These are phyloP conservation scores for Drusus annulatus DNA, from an alignment of 1,140 invertebrate genomes.

Conservation along the genomic window DNA sequence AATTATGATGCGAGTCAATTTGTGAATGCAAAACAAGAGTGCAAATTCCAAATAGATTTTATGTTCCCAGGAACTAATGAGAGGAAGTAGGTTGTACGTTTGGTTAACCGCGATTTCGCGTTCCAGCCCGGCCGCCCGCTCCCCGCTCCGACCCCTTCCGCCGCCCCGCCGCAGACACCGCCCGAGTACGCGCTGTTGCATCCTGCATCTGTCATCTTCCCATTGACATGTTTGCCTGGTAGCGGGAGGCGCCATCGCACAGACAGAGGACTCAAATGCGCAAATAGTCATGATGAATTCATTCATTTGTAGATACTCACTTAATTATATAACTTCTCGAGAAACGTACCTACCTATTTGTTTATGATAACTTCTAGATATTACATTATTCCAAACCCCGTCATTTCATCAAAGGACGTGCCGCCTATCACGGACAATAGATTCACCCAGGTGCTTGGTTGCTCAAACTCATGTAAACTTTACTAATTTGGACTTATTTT, in stretches of 20 bases:
- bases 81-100: constrained; percentile 1
- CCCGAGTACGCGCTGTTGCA: constrained; percentile 8
- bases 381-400: too few species aligned
- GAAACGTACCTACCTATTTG: too few species aligned
- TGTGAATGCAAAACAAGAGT: too few species aligned
- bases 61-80: neutral
- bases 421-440: too few species aligned
- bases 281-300: too few species aligned
- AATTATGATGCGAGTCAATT: too few species aligned
- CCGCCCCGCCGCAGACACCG: constrained; percentile 10
- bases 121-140: neutral
- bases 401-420: too few species aligned
- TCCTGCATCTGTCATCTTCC: constrained; percentile 56
- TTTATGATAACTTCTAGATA: too few species aligned
- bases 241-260: constrained; percentile 20
- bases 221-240: constrained; percentile 47
- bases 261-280: neutral
- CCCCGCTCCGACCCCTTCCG: neutral
- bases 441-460: too few species aligned
- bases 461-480: neutral
- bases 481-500: neutral
- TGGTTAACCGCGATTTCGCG: constrained; percentile 22
- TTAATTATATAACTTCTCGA: too few species aligned
- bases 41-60: neutral
- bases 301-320: too few species aligned